Evolutionary conservation across 1,140 invertebrate species (phyloP).

Genomic region (Drosophila orosa): DNA sequence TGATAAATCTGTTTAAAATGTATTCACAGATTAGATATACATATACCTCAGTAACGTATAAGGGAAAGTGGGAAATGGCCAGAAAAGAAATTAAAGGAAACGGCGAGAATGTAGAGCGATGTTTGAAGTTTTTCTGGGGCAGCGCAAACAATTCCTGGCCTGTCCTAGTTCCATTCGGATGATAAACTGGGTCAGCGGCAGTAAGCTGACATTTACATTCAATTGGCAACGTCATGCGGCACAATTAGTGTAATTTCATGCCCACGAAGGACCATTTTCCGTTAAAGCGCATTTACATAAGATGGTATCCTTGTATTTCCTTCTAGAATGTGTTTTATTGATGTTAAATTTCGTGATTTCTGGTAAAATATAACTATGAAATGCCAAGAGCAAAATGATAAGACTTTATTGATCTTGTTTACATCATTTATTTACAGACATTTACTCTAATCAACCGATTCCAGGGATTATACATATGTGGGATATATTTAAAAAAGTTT

Average conservation of each 20-base stretch:
- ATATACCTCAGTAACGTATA: conserved; percentile 44
- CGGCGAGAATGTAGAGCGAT: conserved; percentile 7
- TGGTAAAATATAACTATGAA: neutral
- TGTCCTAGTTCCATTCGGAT: conserved; percentile 46
- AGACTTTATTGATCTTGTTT: too few species aligned
- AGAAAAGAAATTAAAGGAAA: conserved; percentile 22
- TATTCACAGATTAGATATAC: conserved; percentile 67
- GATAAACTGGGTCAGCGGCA: conserved; percentile 62
- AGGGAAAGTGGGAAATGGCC: conserved; percentile 7
- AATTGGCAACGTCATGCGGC: conserved; percentile 18
- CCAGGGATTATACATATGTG: neutral
- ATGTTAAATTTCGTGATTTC: neutral
- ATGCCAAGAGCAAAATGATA: too few species aligned
- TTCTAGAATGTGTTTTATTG: neutral
- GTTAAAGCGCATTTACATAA: conserved; percentile 9
- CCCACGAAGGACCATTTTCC: neutral
- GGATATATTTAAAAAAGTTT: neutral
- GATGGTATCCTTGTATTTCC: neutral
- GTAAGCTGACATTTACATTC: conserved; percentile 50
- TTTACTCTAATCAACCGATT: too few species aligned
- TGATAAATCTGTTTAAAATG: conserved; percentile 71
- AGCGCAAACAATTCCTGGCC: conserved; percentile 26
- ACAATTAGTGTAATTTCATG: conserved; percentile 22
- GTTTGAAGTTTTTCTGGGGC: conserved; percentile 30
- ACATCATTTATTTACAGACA: neutral